Base-by-base conservation (phyloP, 2,888 invertebrate species). In the Polydrusus pterygomalis region DNA sequence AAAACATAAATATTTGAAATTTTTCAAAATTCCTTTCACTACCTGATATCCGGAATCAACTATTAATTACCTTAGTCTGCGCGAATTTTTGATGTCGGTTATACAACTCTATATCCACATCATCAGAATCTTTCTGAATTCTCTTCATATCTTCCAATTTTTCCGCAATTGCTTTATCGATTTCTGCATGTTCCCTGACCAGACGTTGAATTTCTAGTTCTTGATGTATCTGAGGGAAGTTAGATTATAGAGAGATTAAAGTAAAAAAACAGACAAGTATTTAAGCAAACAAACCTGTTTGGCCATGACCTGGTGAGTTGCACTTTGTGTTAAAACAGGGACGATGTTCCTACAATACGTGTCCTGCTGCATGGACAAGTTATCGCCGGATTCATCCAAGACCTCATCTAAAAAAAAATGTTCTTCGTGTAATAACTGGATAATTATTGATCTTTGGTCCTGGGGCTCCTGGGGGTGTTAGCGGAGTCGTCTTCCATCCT, bases 111-210 rank as follows among this genome's bases (percentile, higher is more conserved):
- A 34, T 30, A 30, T 54, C 70, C n/a, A 63, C n/a, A 10, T 51
- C 13, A 25, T 47, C 49, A 0, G 17, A 25, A 2, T 54, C 20
- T 10, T 40, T 38, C 40, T 25, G 13, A 7, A 15, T 20, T 51
- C 25, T 20, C 49, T 71, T 13, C 10, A 40, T 43, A 25, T 40
- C 25, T 38, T 71, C 40, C n/a, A 49, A 20, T 1, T 51, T n/a
- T n/a, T 11, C 18, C 49, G 34, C 54, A 13, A 64, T 71, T 71
- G 15, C 51, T 43, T 49, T 38, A 20, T 71, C 60, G 6, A 63
- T 43, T 54, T 63, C 40, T 13, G 15, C 51, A 54, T 54, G 20
- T 43, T 54, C 51, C 20, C 25, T 0, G 25, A 38, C 43, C 0
- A 71, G 17, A 25, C 20, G 11, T 38, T 63, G 25, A 1, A 38